Evolutionary conservation across 2,113 vertebrate species (phyloP).

Genomic region (Protomyctophum bolini): DNA sequence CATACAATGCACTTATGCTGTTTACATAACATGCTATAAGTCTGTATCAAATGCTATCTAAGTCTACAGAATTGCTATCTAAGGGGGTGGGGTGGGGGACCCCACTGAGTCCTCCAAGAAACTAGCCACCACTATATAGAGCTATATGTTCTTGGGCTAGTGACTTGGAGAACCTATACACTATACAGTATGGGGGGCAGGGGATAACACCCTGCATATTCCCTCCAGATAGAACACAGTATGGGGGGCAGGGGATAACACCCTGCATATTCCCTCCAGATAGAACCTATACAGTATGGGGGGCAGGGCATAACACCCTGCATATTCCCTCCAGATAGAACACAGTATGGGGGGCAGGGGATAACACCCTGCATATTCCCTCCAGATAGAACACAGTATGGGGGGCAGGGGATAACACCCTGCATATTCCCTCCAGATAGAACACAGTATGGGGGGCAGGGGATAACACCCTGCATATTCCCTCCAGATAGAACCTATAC

Average conservation of each 20-base stretch:
- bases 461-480: conserved; percentile 56
- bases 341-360: conserved; percentile 36
- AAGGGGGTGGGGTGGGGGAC: no score
- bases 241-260: conserved; percentile 53
- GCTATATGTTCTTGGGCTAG: conserved; percentile 15
- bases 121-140: conserved; percentile 7
- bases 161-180: conserved; percentile 46
- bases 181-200: conserved; percentile 10
- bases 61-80: no score
- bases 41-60: no score
- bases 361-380: conserved; percentile 57
- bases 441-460: conserved; percentile 38
- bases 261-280: conserved; percentile 56
- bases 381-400: no score
- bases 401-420: no score
- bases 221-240: conserved; percentile 16
- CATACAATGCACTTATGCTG: no score
- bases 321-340: conserved; percentile 16
- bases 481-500: conserved; percentile 63
- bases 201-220: background rate
- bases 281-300: no score
- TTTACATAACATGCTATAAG: no score
- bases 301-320: background rate
- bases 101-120: background rate
- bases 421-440: background rate